Percentiles rank a stretch among this genome's conserved stretches.
These are phyloP conservation scores for Sciurus vulgaris DNA, from an alignment of 2,797 vertebrate genomes.

Conservation along the genomic window DNA sequence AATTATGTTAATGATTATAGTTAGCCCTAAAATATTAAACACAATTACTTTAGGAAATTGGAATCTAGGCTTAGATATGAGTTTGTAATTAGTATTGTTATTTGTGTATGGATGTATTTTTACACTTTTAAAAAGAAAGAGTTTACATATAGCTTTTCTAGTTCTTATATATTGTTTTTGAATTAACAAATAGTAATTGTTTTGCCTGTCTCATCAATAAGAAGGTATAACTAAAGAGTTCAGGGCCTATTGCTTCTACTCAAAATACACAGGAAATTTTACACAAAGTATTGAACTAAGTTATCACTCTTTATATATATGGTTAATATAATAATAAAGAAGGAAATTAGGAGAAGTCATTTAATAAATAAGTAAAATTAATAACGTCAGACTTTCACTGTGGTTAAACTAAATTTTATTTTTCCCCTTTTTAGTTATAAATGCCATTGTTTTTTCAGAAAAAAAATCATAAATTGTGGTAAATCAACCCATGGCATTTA, in stretches of 20 bases:
- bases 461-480: not conserved
- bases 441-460: not conserved
- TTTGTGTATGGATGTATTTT: not conserved
- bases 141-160: not conserved
- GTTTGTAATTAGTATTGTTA: not conserved
- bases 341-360: not conserved
- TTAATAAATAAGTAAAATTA: not conserved
- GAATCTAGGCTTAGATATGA: not conserved
- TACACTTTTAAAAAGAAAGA: not conserved
- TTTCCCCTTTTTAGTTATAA: not conserved
- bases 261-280: not conserved
- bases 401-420: conserved; percentile 6
- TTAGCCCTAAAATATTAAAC: not conserved
- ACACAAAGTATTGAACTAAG: not conserved
- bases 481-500: not conserved
- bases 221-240: not conserved
- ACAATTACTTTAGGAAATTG: not conserved
- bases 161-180: not conserved
- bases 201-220: not conserved
- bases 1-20: not conserved
- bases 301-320: not conserved
- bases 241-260: not conserved
- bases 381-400: not conserved
- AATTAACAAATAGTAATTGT: not conserved
- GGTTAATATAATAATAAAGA: not conserved